These are phyloP conservation scores for Amphiprion clarkii DNA, from an alignment of 2,797 vertebrate species.

Conservation along the genomic window DNA sequence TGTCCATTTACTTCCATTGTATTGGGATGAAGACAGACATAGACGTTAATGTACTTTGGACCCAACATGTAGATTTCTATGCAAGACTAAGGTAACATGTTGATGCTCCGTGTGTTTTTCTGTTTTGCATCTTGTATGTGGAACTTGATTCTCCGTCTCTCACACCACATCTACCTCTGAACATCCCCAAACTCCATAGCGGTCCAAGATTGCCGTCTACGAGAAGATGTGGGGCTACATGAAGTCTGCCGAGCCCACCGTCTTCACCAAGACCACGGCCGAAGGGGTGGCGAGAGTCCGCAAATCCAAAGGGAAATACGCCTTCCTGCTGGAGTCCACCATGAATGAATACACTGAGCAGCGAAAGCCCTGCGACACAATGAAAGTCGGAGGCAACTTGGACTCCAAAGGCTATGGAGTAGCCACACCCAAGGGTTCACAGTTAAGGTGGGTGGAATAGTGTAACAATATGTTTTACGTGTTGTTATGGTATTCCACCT, in stretches of 20 bases:
- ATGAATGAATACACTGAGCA: slow-evolving; percentile 99
- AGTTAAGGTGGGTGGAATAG: slow-evolving; percentile 99
- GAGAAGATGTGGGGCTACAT: slow-evolving; percentile 99
- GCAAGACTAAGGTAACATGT: too few species aligned
- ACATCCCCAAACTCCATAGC: slow-evolving; percentile 80
- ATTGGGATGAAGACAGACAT: not conserved
- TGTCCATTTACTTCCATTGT: not conserved
- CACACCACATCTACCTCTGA: slow-evolving; percentile 40
- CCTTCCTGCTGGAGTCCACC: slow-evolving; percentile 97
- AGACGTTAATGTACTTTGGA: too few species aligned
- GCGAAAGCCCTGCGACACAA: slow-evolving; percentile 96
- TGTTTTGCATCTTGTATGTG: slow-evolving; percentile 12
- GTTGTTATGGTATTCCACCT: slow-evolving; percentile 99
- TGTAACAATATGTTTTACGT: slow-evolving; percentile 96
- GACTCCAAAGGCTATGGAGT: slow-evolving; percentile 98
- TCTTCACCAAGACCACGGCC: slow-evolving; percentile 95
- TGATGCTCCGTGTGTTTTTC: slow-evolving; percentile 19
- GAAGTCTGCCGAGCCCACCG: slow-evolving; percentile 95
- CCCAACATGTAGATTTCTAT: not conserved
- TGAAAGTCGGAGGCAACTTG: slow-evolving; percentile 99
- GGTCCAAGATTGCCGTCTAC: slow-evolving; percentile 97
- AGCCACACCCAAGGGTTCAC: slow-evolving; percentile 97
- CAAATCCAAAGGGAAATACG: slow-evolving; percentile 97
- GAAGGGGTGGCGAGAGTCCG: slow-evolving; percentile 95
- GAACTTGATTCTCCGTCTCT: slow-evolving; percentile 23